Base-by-base conservation (phyloP, 2,113 vertebrate genomes). In the Gasterosteus aculeatus region DNA sequence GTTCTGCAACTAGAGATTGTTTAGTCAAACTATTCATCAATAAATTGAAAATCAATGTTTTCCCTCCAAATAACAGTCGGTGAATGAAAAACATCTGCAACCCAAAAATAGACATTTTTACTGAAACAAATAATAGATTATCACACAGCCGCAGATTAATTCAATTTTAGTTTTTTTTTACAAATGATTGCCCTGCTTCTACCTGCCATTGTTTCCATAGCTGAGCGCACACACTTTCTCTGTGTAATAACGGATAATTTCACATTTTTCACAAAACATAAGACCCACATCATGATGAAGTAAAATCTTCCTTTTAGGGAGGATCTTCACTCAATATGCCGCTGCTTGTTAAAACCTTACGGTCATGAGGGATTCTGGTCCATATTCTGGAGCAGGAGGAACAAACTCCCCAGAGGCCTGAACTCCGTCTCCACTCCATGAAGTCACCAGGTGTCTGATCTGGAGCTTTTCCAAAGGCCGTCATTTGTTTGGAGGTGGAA, bases 361-460 rank as follows among this genome's bases (percentile, higher is more conserved):
- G 64, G 51, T 67, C 57, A 61, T 26, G 42, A 79, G 42, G 57
- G 41, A 65, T 44, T 44, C 19, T 38, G 11, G 65, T 72, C 46
- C 85, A 7, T 81, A 60, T 80, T 84, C 74, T 11, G 60, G 16
- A 77, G 71, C 53, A 19, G 4, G 19, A 76, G 11, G 33, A 69
- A 19, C 26, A 60, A 53, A 46, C 57, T 69, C 31, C 33, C 10
- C 14, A 4, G 67, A 69, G 64, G 47, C 41, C 56, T 77, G 59
- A 70, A 47, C 63, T 49, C 39, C 26, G 19, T 49, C 38, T 85
- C 46, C 62, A 46, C 51, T 49, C 51, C 64, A 56, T 75, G 70
- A 80, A 80, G 67, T 85, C 70, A 60, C 31, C 75, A 83, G 83
- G 77, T 86, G 83, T 83, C 46, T 77, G 63, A 72, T 47, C 38